phyloP scores from a whole-genome alignment of 2,888 invertebrate species.

The Aphodius sticticus region DNA sequence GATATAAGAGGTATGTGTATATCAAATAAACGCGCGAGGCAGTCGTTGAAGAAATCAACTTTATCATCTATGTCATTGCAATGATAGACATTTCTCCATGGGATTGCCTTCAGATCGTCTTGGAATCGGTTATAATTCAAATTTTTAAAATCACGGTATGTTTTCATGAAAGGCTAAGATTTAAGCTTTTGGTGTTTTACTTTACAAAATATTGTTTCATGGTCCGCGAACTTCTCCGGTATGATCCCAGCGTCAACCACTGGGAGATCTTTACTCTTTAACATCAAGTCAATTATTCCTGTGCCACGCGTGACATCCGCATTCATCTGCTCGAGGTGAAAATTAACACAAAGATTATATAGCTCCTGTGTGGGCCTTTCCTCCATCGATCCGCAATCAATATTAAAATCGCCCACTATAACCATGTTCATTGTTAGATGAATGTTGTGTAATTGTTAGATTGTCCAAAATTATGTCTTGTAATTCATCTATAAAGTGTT shows the following conservation, averaged over 20 bases:
- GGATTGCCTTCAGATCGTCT: background rate
- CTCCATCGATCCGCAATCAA: no score
- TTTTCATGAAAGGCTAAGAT: background rate
- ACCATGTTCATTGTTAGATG: no score
- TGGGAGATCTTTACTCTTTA: background rate
- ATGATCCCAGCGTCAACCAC: background rate
- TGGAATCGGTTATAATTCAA: background rate
- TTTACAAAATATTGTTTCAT: background rate
- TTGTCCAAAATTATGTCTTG: no score
- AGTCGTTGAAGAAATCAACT: background rate
- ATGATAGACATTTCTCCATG: background rate
- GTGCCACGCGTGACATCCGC: no score
- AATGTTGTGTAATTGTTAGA: no score
- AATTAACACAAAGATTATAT: no score
- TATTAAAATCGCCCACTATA: no score
- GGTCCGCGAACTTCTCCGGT: background rate
- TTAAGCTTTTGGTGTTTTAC: background rate
- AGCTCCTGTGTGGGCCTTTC: no score
- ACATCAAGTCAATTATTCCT: no score
- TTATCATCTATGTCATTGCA: background rate
- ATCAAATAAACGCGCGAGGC: background rate
- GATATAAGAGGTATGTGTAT: background rate
- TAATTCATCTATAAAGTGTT: no score
- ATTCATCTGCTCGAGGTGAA: no score
- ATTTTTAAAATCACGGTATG: background rate